Evolutionary conservation across 2,888 invertebrate species (phyloP).

Genomic region (Agonopterix heracliana): DNA sequence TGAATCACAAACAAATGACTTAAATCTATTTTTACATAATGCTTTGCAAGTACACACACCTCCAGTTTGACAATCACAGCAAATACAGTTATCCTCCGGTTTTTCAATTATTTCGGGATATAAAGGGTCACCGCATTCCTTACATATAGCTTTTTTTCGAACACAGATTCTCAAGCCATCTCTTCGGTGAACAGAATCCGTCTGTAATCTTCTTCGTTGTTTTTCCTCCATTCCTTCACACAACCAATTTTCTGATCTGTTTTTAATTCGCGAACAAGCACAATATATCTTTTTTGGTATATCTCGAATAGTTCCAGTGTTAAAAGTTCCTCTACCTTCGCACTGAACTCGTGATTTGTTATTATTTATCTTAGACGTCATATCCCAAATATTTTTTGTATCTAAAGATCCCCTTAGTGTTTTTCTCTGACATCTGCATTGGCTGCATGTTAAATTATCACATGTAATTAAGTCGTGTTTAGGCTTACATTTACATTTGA

Average conservation of each 20-base stretch:
- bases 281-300: constrained; percentile 7
- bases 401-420: not conserved
- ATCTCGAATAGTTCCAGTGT: not conserved
- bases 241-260: constrained; percentile 9
- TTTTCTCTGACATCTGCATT: not conserved
- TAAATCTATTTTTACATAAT: too few species aligned
- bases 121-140: not conserved
- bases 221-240: too few species aligned
- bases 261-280: constrained; percentile 15
- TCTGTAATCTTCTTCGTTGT: not conserved
- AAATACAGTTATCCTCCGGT: not conserved
- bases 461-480: constrained; percentile 9
- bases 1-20: too few species aligned
- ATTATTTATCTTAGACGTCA: too few species aligned
- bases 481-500: constrained; percentile 14
- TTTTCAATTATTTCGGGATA: not conserved
- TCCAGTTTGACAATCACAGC: not conserved
- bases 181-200: not conserved
- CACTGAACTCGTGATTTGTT: too few species aligned
- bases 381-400: too few species aligned
- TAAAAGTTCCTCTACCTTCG: constrained; percentile 9
- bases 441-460: constrained; percentile 17
- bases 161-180: not conserved
- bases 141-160: not conserved
- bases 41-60: too few species aligned